A percentile compares a stretch with the other conserved stretches of the same genome.
Evolutionary conservation across 2,888 invertebrate species (phyloP).

Genomic region (Leucoma salicis): DNA sequence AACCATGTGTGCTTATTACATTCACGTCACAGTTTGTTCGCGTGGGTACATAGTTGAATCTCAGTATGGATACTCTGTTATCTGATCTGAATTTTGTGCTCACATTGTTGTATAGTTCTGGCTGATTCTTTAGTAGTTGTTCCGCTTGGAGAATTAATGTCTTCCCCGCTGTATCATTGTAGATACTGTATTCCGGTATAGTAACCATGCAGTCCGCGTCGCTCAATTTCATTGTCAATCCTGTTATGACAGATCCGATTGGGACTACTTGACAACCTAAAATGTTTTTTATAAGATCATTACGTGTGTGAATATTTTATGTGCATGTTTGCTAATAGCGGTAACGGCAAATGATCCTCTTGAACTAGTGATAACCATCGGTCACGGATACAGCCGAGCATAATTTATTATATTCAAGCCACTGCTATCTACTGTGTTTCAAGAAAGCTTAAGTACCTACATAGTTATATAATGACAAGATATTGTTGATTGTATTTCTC

Average conservation of each 20-base stretch:
- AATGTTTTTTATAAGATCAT: neutral
- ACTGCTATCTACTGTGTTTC: neutral
- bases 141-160: neutral
- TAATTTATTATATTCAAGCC: neutral
- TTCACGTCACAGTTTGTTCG: slow-evolving; percentile 3
- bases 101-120: neutral
- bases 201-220: slow-evolving; percentile 4
- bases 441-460: neutral
- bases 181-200: neutral
- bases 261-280: slow-evolving; percentile 2
- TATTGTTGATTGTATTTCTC: too few species aligned
- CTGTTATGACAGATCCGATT: neutral
- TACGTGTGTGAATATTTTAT: too few species aligned
- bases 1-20: neutral
- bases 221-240: slow-evolving; percentile 3
- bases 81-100: neutral
- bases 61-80: neutral
- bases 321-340: too few species aligned
- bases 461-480: too few species aligned
- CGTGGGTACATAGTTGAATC: slow-evolving; percentile 2
- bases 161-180: neutral
- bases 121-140: neutral
- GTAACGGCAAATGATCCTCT: too few species aligned
- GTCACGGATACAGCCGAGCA: too few species aligned
- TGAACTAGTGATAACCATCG: too few species aligned